Evolutionary conservation across 1,140 invertebrate species (phyloP).

Genomic region (Cydia amplana): DNA sequence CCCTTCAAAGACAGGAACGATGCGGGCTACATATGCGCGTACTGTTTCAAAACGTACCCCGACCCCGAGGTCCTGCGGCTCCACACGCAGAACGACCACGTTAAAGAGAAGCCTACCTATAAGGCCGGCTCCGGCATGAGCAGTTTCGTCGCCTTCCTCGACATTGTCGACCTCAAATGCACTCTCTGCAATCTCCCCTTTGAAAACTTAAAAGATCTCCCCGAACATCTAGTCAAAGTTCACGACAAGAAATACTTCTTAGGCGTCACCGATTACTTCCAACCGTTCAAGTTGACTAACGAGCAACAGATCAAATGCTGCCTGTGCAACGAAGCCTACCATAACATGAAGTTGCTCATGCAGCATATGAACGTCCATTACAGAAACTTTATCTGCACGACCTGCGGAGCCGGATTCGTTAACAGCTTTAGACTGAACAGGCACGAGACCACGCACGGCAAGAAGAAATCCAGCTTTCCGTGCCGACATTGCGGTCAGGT

Average conservation of each 20-base stretch:
- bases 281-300: constrained; percentile 64
- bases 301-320: constrained; percentile 69
- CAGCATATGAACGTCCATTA: constrained; percentile 74
- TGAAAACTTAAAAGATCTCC: constrained; percentile 53
- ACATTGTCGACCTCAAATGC: constrained; percentile 71
- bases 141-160: constrained; percentile 67
- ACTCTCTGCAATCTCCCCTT: constrained; percentile 57
- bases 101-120: constrained; percentile 62
- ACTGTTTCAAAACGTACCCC: constrained; percentile 67
- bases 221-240: constrained; percentile 61
- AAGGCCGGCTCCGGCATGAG: constrained; percentile 64
- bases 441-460: constrained; percentile 66
- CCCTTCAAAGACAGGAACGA: constrained; percentile 73
- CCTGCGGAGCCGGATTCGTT: constrained; percentile 68
- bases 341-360: constrained; percentile 72
- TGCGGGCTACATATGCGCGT: constrained; percentile 69
- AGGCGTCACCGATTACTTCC: constrained; percentile 66
- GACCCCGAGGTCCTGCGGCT: constrained; percentile 55
- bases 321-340: constrained; percentile 61
- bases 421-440: constrained; percentile 67
- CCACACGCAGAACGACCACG: constrained; percentile 63
- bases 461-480: constrained; percentile 64
- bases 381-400: constrained; percentile 70
- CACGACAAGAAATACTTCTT: constrained; percentile 68
- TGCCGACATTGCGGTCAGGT: constrained; percentile 64